phyloP scores from a whole-genome alignment of 2,888 invertebrate species.

The Sabellastarte sp. region DNA sequence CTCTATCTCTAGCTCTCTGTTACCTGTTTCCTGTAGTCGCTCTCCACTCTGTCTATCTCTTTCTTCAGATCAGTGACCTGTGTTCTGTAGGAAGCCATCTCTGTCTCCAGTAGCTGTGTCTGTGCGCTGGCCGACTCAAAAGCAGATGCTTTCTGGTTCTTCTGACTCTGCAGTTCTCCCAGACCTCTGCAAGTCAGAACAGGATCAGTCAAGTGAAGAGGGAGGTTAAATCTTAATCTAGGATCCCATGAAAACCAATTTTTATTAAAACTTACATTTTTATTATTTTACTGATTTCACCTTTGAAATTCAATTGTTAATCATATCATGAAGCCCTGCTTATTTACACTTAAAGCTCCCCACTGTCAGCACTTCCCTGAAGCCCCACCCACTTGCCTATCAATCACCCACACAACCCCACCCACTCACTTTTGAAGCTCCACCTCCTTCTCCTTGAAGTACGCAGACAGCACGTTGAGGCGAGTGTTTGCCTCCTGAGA shows the following conservation, averaged over 20 bases:
- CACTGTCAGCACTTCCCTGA: too few relatives aligned
- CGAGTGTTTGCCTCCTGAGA: slow-evolving; percentile 78
- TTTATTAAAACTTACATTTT: too few relatives aligned
- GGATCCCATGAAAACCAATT: too few relatives aligned
- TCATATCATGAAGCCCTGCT: too few relatives aligned
- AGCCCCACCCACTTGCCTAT: too few relatives aligned
- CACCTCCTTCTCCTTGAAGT: slow-evolving; percentile 86
- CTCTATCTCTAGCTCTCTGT: too few relatives aligned
- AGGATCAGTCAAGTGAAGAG: too few relatives aligned
- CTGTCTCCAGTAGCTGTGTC: not conserved
- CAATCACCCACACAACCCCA: too few relatives aligned
- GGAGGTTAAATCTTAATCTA: too few relatives aligned
- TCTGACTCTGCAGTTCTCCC: slow-evolving; percentile 56
- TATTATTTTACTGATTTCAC: too few relatives aligned
- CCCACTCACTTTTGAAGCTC: slow-evolving; percentile 67
- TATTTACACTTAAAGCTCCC: too few relatives aligned
- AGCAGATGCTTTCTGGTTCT: slow-evolving; percentile 45
- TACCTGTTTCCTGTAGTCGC: slow-evolving; percentile 65
- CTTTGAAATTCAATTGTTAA: too few relatives aligned
- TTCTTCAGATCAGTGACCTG: slow-evolving; percentile 72
- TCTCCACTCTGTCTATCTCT: slow-evolving; percentile 84
- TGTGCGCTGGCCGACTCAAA: not conserved
- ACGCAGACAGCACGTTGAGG: slow-evolving; percentile 81
- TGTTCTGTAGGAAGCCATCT: slow-evolving; percentile 31
- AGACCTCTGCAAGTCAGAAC: slow-evolving; percentile 72